Evolutionary conservation across 2,797 vertebrate genomes (phyloP), one percentile per base, ranked within the genome.

Genomic region (Melanotaenia maccullochi): DNA sequence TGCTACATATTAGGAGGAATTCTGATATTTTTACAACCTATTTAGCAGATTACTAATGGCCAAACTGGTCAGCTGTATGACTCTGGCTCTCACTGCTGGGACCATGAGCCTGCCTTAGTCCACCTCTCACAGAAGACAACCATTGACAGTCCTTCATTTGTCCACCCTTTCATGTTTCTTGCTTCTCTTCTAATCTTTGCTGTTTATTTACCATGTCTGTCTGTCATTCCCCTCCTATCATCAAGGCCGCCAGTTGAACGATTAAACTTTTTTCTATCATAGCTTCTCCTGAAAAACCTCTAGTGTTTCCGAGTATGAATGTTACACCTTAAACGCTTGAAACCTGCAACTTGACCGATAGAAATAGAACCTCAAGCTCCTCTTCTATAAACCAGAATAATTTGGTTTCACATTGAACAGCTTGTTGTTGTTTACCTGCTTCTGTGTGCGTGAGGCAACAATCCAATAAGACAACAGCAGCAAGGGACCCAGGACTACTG

Each of bases 41-140:
- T 66, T 44, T 24, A 78, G 54, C 30, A 42, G 18, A 30, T 54
- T 32, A 13, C 66, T 55, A 76, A 78, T 78, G 75, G 13, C 79
- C 67, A 65, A 89, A 89, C 85, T 66, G 20, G 9, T 82, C 52
- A 54, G 51, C 85, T 82, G 65, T 57, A 58, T 83, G 78, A 79
- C 82, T 86, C 82, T 75, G 79, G 60, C 82, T 90, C 86, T 93
- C 90, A 87, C 93, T 93, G 90, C 93, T 95, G 94, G 95, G 95
- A 95, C 94, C 94, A 94, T 95, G 93, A 95, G 94, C 93, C 94
- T 96, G 95, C 95, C 95, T 96, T 96, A 95, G 88, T 88, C 94
- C 91, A 60, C 75, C 71, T 76, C 75, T 71, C 64, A 52, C 72
- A 86, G 64, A 76, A 76, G 75, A 85, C 68, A 20, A 76, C 79